These are phyloP conservation scores for Campoletis sonorensis DNA, from an alignment of 1,140 invertebrate genomes.

Conservation along the genomic window DNA sequence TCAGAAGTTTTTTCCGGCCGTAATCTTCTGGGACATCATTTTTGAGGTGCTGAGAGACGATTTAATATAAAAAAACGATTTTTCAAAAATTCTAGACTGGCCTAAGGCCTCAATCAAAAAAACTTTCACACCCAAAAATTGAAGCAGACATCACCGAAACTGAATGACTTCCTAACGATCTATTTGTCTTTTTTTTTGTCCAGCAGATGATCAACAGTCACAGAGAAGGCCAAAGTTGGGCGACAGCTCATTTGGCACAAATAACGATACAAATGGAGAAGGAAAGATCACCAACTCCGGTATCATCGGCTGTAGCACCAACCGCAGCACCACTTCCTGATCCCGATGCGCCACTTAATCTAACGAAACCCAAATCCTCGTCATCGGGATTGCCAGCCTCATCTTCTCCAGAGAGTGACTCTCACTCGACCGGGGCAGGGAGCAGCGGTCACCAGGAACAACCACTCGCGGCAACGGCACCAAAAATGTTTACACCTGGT, in stretches of 20 bases:
- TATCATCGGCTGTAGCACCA: conserved; percentile 71
- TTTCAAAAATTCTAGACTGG: too few species aligned
- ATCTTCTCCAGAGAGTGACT: conserved; percentile 70
- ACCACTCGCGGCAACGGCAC: conserved; percentile 79
- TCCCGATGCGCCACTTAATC: conserved; percentile 90
- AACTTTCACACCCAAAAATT: too few species aligned
- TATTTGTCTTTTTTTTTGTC: neutral
- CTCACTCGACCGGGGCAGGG: conserved; percentile 75
- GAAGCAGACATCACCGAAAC: neutral
- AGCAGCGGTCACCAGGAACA: conserved; percentile 75
- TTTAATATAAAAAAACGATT: too few species aligned
- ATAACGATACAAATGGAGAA: conserved; percentile 71
- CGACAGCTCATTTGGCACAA: conserved; percentile 71
- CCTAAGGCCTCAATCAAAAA: too few species aligned
- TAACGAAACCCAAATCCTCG: conserved; percentile 88
- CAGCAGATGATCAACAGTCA: conserved; percentile 72
- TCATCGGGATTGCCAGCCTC: conserved; percentile 70
- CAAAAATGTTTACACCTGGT: conserved; percentile 78
- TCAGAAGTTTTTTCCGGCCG: too few species aligned
- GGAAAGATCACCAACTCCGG: conserved; percentile 74
- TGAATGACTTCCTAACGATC: neutral
- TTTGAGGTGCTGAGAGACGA: too few species aligned
- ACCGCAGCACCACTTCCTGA: conserved; percentile 76
- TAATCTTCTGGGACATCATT: too few species aligned
- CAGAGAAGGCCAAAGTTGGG: conserved; percentile 69